Conservation (phyloP, 2,797 vertebrate species). For the Micromesistius poutassou region DNA sequence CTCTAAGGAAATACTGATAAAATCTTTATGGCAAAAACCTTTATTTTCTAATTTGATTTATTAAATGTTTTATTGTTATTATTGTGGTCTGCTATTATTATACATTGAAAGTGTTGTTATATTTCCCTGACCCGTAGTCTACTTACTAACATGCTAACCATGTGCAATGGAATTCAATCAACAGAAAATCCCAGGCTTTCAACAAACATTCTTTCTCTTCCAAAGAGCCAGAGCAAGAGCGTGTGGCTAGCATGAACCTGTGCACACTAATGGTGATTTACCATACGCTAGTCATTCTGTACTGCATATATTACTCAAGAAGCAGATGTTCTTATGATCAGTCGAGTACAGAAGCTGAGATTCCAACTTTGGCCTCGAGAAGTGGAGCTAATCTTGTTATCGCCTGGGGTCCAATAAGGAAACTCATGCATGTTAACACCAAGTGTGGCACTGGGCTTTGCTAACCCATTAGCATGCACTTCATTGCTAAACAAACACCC, state of each 20-base stretch:
- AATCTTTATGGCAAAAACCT: neutral
- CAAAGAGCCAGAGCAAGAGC: neutral
- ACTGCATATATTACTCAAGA: neutral
- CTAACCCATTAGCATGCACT: conserved; percentile 1
- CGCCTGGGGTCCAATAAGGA: neutral
- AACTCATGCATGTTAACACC: neutral
- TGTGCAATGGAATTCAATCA: neutral
- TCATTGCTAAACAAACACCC: conserved; percentile 19
- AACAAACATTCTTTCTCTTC: neutral
- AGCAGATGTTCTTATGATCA: neutral
- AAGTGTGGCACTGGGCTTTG: neutral
- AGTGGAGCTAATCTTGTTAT: conserved; percentile 1
- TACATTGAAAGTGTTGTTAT: neutral
- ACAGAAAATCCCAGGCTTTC: neutral
- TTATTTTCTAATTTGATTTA: too few species aligned
- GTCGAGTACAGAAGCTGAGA: neutral
- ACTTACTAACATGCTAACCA: neutral
- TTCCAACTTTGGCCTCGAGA: neutral
- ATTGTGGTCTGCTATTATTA: neutral
- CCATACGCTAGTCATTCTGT: neutral
- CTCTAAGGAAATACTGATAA: neutral
- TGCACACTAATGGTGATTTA: neutral
- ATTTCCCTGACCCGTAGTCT: too few species aligned
- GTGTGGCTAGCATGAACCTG: neutral
- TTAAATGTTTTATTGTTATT: neutral